A percentile compares a stretch with the other conserved stretches of the same genome.
Evolutionary conservation across 92 coral and sea anemone genomes (phyloP).

Genomic region (Parazoanthus darwini): DNA sequence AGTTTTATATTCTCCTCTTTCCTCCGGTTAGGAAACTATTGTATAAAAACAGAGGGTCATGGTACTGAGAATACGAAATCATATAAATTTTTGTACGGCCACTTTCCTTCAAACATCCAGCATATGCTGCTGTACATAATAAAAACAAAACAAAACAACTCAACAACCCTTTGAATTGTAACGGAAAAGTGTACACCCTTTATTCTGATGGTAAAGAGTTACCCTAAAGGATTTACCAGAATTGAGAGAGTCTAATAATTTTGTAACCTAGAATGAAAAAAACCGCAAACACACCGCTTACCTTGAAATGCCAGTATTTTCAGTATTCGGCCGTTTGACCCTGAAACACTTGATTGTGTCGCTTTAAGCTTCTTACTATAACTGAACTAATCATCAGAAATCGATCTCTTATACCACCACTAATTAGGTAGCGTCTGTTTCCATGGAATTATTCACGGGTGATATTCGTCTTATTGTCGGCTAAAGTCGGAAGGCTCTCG

Average conservation of each 20-base stretch:
- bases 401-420: neutral
- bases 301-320: neutral
- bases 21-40: neutral
- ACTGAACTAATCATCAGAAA: neutral
- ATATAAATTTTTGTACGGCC: no score
- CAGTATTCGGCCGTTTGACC: neutral
- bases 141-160: neutral
- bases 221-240: no score
- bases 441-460: neutral
- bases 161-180: neutral
- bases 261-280: no score
- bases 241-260: no score
- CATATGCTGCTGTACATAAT: neutral
- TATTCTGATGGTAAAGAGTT: no score
- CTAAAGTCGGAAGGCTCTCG: no score
- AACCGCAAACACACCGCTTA: neutral
- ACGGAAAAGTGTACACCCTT: neutral
- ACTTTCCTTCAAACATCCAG: neutral
- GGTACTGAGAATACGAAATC: neutral
- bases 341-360: neutral
- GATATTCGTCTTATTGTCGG: no score
- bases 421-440: neutral
- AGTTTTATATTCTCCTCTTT: no score
- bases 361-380: neutral
- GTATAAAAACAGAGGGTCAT: no score